A percentile compares a stretch with the other conserved stretches of the same genome.
phyloP scores from a whole-genome alignment of 53 echinoderm and acorn worm genomes.

The Echinarachnius parma region DNA sequence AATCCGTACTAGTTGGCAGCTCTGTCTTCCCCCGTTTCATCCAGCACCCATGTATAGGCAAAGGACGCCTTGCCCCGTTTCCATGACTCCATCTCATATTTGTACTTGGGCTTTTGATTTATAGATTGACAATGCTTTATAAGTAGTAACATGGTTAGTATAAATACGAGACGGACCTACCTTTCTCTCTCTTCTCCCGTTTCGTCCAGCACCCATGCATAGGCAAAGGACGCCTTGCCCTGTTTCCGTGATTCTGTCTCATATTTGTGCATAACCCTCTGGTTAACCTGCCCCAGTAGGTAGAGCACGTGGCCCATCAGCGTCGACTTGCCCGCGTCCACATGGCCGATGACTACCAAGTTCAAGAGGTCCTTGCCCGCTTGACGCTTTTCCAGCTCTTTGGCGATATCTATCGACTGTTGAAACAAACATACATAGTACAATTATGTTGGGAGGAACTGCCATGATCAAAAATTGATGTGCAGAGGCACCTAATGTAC shows the following conservation, averaged over 20 bases:
- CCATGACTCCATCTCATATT: conserved; percentile 93
- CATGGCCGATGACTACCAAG: conserved; percentile 95
- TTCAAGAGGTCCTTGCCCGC: conserved; percentile 85
- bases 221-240: conserved; percentile 99
- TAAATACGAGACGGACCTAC: no score
- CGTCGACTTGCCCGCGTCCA: conserved; percentile 97
- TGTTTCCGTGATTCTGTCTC: conserved; percentile 93
- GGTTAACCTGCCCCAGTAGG: conserved; percentile 90
- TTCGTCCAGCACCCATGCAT: conserved; percentile 99
- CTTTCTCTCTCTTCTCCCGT: conserved; percentile 97
- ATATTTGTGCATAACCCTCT: conserved; percentile 94
- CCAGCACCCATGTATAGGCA: conserved; percentile 99
- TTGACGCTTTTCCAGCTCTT: conserved; percentile 72
- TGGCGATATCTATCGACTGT: conserved; percentile 77
- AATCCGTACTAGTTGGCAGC: no score
- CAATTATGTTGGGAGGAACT: no score
- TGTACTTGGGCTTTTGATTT: conserved; percentile 93
- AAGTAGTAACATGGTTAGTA: no score
- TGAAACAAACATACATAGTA: background rate
- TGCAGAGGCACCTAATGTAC: no score
- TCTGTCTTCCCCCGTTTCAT: conserved; percentile 99
- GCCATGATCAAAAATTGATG: no score
- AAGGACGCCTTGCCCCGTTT: conserved; percentile 99
- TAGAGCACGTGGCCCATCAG: conserved; percentile 94
- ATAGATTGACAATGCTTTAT: no score